Evolutionary conservation across 2,797 vertebrate genomes (phyloP).

Genomic region (Bryconaethiops microstoma): DNA sequence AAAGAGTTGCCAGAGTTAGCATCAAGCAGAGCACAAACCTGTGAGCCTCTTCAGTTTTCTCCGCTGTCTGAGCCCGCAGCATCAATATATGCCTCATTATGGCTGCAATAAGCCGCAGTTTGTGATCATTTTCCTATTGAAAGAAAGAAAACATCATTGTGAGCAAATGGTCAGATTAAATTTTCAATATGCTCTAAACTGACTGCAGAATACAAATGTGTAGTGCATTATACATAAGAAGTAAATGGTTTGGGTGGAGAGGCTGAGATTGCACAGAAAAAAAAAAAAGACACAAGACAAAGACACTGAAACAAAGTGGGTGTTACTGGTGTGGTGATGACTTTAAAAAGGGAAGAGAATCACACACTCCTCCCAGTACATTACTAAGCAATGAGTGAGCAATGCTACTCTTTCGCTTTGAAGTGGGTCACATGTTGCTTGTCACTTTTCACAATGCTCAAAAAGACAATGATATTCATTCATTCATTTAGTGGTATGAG

Average conservation of each 20-base stretch:
- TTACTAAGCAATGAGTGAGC: not conserved
- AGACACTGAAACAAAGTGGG: not conserved
- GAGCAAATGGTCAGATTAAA: not conserved
- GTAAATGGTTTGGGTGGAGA: not conserved
- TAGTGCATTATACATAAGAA: not conserved
- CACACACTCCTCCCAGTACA: not conserved
- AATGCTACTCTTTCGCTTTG: not conserved
- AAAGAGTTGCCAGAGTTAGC: not conserved
- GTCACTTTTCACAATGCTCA: not conserved
- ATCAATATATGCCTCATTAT: constrained; percentile 93
- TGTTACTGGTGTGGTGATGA: not conserved
- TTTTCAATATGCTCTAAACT: not conserved
- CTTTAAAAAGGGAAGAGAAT: not conserved
- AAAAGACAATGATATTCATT: no score
- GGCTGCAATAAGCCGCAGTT: constrained; percentile 88
- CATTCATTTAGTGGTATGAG: no score
- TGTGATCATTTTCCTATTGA: constrained; percentile 88
- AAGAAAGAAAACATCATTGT: constrained; percentile 52
- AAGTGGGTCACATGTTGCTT: not conserved
- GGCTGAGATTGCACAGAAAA: not conserved
- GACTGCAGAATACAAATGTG: not conserved
- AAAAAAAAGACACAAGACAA: not conserved
- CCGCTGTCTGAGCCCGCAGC: constrained; percentile 88
- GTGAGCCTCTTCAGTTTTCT: constrained; percentile 96
- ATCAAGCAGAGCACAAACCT: constrained; percentile 79